Evolutionary conservation across 1,140 invertebrate species (phyloP), one percentile per base, ranked within the genome.

Genomic region (Zeugodacus cucurbitae): DNA sequence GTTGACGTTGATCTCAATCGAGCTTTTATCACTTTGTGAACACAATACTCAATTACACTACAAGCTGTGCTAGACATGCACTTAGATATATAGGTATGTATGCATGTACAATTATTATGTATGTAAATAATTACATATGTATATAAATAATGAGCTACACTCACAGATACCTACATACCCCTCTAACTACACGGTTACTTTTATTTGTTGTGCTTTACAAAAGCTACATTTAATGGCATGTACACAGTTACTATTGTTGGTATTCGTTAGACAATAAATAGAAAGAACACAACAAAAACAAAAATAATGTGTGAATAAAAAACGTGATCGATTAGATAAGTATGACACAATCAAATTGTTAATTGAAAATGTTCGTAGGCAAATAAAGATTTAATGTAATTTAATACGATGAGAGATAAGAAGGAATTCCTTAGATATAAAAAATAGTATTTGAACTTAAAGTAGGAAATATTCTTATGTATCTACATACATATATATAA

Each of bases 281-380:
- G 37, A 82, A 82, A 26, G 7, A 82, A 41, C 4, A 44, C 2
- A 70, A 64, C 1, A 14, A 67, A 74, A 32, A 41, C 3, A 22
- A 74, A 74, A 67, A 67, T 20, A 74, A 34, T 37, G 34, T 74
- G 34, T 37, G 34, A 41, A 37, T 67, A 17, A 32, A 32, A 59
- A 32, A 67, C 17, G 67, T 74, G 34, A 74, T 22, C 67, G 58
- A 62, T 82, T 29, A 82, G 74, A 82, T 82, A 82, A 82, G 20
- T 48, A 48, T 54, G 74, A 54, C 22, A 48, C 41, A 82, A 82
- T 82, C 74, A 48, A 82, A 26, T 6, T 54, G 74, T 54, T 48
- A 82, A 82, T 82, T 82, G 41, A 82, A 82, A 48, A 48, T 82
- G 22, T 29, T 41, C 37, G 70, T 78, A 44, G 44, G 7, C 37